phyloP scores from a whole-genome alignment of 2,113 vertebrate species.

The Pelecanoides urinatrix region DNA sequence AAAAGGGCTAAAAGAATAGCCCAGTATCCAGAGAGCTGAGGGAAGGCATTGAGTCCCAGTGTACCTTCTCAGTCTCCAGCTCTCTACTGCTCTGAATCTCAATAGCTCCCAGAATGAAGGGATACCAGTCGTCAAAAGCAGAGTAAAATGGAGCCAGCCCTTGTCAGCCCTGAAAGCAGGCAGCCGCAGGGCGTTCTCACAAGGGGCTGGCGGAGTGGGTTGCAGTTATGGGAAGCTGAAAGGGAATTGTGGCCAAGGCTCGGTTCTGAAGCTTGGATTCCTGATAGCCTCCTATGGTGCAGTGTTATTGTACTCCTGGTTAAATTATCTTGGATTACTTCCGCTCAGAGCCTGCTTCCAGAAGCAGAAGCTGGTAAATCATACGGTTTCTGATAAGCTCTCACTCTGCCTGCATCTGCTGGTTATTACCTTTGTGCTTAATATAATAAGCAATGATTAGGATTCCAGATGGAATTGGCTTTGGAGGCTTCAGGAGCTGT shows the following conservation, averaged over 20 bases:
- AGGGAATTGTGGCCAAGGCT: background rate
- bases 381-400: background rate
- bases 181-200: background rate
- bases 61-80: background rate
- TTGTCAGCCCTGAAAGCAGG: background rate
- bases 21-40: background rate
- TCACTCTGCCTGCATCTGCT: background rate
- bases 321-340: constrained; percentile 50
- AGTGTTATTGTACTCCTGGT: background rate
- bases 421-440: constrained; percentile 38
- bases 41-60: background rate
- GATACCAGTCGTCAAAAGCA: background rate
- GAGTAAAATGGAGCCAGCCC: background rate
- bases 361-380: constrained; percentile 32
- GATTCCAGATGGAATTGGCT: constrained; percentile 36
- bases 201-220: background rate
- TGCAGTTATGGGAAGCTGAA: background rate
- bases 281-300: background rate
- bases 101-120: background rate
- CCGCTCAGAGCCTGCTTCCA: constrained; percentile 1
- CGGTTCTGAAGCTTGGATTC: background rate
- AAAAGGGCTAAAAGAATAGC: background rate
- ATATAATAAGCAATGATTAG: constrained; percentile 43
- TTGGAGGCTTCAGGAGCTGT: background rate
- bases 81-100: background rate